Conservation (phyloP, 2,113 vertebrate species). For the Podarcis muralis region DNA sequence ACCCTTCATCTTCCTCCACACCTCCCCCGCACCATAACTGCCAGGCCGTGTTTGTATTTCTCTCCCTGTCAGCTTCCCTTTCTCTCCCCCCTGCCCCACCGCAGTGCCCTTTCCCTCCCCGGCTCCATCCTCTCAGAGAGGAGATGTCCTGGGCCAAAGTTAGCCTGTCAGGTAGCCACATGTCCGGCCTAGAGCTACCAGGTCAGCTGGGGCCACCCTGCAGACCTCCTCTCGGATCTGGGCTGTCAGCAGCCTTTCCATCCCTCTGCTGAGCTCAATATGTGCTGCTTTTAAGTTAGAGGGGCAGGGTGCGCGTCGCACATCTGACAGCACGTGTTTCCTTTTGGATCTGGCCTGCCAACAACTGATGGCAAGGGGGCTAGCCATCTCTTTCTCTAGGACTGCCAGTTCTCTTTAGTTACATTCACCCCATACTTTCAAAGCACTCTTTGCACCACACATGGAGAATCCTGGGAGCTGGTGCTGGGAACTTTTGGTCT, state of each 20-base stretch:
- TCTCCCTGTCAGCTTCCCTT: slow-evolving; percentile 72
- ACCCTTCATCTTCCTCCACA: slow-evolving; percentile 73
- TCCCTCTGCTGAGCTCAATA: slow-evolving; percentile 51
- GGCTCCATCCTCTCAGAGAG: slow-evolving; percentile 65
- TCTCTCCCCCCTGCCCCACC: slow-evolving; percentile 19
- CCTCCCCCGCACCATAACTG: slow-evolving; percentile 68
- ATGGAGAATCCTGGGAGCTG: not conserved
- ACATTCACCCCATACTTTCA: no score
- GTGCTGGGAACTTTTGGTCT: not conserved
- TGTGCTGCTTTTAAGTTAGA: slow-evolving; percentile 50
- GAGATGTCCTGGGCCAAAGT: slow-evolving; percentile 70
- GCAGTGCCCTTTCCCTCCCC: slow-evolving; percentile 29
- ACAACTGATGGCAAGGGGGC: slow-evolving; percentile 7
- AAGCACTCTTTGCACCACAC: no score
- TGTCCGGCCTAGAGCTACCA: slow-evolving; percentile 71
- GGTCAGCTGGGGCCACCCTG: slow-evolving; percentile 85
- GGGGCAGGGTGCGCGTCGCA: slow-evolving; percentile 53
- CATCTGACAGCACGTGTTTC: slow-evolving; percentile 57
- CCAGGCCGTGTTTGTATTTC: slow-evolving; percentile 77
- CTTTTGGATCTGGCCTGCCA: slow-evolving; percentile 32
- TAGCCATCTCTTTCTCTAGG: slow-evolving; percentile 28
- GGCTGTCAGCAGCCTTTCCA: slow-evolving; percentile 80
- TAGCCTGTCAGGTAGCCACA: slow-evolving; percentile 71
- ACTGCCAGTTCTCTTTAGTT: not conserved
- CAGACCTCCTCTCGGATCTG: slow-evolving; percentile 85